Evolutionary conservation across 1,140 invertebrate genomes (phyloP).

Genomic region (Caenorhabditis latens): DNA sequence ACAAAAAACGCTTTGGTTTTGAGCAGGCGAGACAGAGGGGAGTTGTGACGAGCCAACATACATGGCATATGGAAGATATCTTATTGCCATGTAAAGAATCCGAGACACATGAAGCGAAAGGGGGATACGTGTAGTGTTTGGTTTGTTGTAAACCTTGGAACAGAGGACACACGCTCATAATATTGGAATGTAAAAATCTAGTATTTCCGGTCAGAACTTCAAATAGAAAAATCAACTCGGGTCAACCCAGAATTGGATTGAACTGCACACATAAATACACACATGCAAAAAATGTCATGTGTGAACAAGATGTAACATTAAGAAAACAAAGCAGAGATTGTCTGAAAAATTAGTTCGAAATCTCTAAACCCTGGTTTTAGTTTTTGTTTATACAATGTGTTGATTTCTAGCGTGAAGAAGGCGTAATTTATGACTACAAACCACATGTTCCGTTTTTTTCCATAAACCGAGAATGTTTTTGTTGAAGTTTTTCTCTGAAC

Average conservation of each 20-base stretch:
- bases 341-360: neutral
- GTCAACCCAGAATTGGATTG: neutral
- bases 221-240: neutral
- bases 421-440: slow-evolving; percentile 16
- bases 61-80: slow-evolving; percentile 19
- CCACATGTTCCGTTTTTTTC: neutral
- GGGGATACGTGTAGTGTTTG: slow-evolving; percentile 13
- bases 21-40: neutral
- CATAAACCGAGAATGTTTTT: neutral
- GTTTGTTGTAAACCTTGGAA: slow-evolving; percentile 12
- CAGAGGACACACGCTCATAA: neutral
- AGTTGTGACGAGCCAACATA: slow-evolving; percentile 15
- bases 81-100: slow-evolving; percentile 43
- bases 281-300: no score
- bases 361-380: neutral
- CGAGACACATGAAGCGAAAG: neutral
- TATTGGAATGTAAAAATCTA: neutral
- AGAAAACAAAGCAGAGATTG: no score
- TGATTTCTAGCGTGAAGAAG: neutral
- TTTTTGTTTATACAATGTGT: slow-evolving; percentile 35
- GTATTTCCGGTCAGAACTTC: no score
- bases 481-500: neutral
- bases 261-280: no score
- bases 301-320: no score
- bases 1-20: no score